These are phyloP conservation scores for Imbricaverruca yamaguchii DNA, from an alignment of 2,888 invertebrate species.

Conservation along the genomic window DNA sequence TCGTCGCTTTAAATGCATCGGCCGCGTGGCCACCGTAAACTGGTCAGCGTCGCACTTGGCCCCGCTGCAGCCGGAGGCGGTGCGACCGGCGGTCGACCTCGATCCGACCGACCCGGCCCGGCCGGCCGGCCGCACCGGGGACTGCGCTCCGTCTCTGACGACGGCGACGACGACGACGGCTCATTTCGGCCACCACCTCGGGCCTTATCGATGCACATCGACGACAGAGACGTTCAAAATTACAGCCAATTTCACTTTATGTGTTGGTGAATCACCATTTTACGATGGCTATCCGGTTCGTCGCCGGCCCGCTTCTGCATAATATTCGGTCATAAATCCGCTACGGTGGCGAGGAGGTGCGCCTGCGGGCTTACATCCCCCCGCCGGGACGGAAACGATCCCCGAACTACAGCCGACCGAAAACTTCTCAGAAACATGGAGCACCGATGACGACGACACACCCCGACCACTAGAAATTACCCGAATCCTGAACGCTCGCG, in stretches of 20 bases:
- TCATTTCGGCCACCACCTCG: background rate
- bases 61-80: too few relatives aligned
- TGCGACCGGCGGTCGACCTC: too few relatives aligned
- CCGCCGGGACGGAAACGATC: background rate
- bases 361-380: background rate
- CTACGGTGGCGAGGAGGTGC: background rate
- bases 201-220: background rate
- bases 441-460: background rate
- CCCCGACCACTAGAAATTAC: background rate
- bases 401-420: background rate
- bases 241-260: constrained; percentile 19
- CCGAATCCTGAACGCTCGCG: background rate
- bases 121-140: background rate
- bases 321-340: constrained; percentile 14
- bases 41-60: background rate
- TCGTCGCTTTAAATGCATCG: constrained; percentile 15
- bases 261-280: constrained; percentile 18
- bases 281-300: background rate
- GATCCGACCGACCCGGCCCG: background rate
- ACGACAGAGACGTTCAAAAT: constrained; percentile 14
- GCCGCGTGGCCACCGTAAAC: background rate
- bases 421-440: background rate
- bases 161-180: background rate
- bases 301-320: background rate
- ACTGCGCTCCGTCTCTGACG: background rate